Evolutionary conservation across 2,113 vertebrate genomes (phyloP).

Genomic region (Phaetusa simplex): DNA sequence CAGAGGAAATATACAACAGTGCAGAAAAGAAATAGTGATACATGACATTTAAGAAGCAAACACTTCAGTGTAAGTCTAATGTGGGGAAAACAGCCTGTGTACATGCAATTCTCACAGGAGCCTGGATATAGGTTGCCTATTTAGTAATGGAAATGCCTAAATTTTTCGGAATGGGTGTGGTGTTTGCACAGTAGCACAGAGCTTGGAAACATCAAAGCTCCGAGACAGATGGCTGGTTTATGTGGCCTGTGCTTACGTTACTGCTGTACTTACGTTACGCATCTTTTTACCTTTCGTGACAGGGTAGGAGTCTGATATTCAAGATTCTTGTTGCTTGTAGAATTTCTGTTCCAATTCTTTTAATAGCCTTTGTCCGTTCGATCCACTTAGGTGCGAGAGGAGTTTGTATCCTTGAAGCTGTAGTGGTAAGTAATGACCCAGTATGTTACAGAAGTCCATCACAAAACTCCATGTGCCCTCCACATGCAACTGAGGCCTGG

Average conservation of each 20-base stretch:
- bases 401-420: background rate
- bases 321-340: background rate
- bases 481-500: background rate
- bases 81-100: background rate
- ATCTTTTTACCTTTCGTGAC: background rate
- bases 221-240: background rate
- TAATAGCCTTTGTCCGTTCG: background rate
- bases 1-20: background rate
- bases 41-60: background rate
- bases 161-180: background rate
- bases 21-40: background rate
- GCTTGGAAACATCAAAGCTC: background rate
- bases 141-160: rapidly evolving
- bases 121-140: rapidly evolving
- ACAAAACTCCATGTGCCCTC: background rate
- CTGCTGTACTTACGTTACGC: background rate
- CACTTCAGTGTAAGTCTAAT: background rate
- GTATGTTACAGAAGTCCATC: background rate
- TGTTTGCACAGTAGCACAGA: background rate
- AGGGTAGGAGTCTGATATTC: background rate
- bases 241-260: background rate
- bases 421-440: background rate
- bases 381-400: background rate
- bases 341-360: background rate
- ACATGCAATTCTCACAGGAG: rapidly evolving